Conservation (phyloP, 1,140 invertebrate genomes). For the Mesaphorura yosii region DNA sequence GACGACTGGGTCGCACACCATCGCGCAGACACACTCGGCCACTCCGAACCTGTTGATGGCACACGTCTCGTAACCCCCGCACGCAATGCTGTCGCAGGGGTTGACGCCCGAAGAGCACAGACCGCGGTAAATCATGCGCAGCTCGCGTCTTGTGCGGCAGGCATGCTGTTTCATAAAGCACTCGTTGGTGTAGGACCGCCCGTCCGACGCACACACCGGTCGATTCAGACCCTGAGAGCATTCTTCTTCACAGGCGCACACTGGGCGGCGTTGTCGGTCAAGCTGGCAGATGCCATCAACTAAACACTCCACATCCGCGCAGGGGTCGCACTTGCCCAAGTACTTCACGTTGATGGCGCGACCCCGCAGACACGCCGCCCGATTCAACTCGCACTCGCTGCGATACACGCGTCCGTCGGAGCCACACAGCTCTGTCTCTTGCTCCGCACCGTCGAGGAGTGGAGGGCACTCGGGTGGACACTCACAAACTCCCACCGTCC, state of each 20-base stretch:
- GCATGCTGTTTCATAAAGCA: conserved; percentile 52
- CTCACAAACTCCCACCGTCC: conserved; percentile 53
- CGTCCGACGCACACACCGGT: conserved; percentile 45
- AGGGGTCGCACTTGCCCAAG: conserved; percentile 67
- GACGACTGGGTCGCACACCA: conserved; percentile 65
- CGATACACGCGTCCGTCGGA: conserved; percentile 50
- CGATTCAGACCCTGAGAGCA: conserved; percentile 42
- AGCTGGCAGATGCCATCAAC: conserved; percentile 41
- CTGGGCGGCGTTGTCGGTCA: conserved; percentile 39
- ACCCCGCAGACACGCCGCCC: conserved; percentile 57
- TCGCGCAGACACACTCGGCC: conserved; percentile 65
- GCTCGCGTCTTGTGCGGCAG: conserved; percentile 54
- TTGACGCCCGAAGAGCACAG: conserved; percentile 51
- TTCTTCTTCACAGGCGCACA: conserved; percentile 40
- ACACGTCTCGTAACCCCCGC: conserved; percentile 62
- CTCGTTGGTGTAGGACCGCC: conserved; percentile 38
- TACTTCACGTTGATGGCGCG: conserved; percentile 70
- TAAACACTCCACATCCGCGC: conserved; percentile 39
- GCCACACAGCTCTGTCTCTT: conserved; percentile 58
- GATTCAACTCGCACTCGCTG: conserved; percentile 66
- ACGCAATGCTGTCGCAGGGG: conserved; percentile 62
- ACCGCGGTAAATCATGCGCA: conserved; percentile 64
- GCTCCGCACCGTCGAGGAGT: conserved; percentile 49
- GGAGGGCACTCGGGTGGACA: conserved; percentile 64
- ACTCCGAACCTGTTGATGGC: conserved; percentile 68